phyloP scores from a whole-genome alignment of 2,797 vertebrate species.

The Nasua narica region DNA sequence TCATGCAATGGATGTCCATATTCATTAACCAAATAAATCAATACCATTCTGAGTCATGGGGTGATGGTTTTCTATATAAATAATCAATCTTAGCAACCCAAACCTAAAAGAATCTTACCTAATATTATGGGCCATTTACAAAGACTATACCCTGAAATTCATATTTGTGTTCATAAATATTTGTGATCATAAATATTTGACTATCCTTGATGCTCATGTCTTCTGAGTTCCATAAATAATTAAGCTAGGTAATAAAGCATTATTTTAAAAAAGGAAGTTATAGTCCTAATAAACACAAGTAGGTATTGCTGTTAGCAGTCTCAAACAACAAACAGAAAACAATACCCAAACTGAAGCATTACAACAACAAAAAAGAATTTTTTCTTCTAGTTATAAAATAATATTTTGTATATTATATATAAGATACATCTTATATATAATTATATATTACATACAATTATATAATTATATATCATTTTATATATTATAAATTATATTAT shows the following conservation, averaged over 20 bases:
- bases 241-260: not conserved
- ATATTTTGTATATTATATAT: too few species aligned
- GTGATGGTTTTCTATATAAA: not conserved
- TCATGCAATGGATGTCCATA: too few species aligned
- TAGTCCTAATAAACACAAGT: not conserved
- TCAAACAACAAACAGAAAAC: not conserved
- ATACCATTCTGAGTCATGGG: not conserved
- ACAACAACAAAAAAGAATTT: not conserved
- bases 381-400: not conserved
- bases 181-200: not conserved
- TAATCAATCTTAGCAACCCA: not conserved
- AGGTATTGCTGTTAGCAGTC: not conserved
- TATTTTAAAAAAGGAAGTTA: not conserved
- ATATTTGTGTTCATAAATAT: not conserved
- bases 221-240: not conserved
- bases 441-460: too few species aligned
- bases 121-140: not conserved
- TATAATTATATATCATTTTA: too few species aligned
- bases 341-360: not conserved
- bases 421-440: too few species aligned
- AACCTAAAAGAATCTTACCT: not conserved
- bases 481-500: too few species aligned
- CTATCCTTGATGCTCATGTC: not conserved
- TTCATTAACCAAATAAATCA: not conserved
- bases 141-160: not conserved